Percentiles rank a stretch among this genome's conserved stretches.
Conservation (phyloP, 1,140 invertebrate genomes). For the Acyrthosiphon pisum region DNA sequence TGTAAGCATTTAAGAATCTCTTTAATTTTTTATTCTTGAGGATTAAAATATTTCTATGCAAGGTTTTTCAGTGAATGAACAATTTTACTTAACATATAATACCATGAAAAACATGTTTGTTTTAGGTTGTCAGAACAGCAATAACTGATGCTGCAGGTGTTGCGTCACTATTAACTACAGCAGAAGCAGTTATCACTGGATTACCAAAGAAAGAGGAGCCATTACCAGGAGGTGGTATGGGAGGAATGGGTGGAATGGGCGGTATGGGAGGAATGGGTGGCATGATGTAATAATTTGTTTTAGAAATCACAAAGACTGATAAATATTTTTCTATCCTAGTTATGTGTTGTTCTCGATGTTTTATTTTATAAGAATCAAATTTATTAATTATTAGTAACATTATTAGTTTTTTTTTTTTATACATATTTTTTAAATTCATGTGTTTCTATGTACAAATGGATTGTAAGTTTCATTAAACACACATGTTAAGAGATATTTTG, state of each 20-base stretch:
- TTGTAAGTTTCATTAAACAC: constrained; percentile 17
- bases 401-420: constrained; percentile 41
- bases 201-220: constrained; percentile 91
- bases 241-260: constrained; percentile 74
- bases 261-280: constrained; percentile 81
- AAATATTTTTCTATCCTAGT: constrained; percentile 56
- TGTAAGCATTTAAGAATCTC: too few relatives aligned
- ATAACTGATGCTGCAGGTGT: constrained; percentile 97
- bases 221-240: constrained; percentile 70
- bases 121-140: constrained; percentile 90
- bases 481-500: constrained; percentile 16
- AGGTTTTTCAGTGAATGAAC: background rate
- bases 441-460: constrained; percentile 44
- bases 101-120: constrained; percentile 38
- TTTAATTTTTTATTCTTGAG: too few relatives aligned
- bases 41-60: background rate
- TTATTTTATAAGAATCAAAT: constrained; percentile 55
- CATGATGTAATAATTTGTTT: constrained; percentile 63
- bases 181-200: constrained; percentile 95
- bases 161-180: constrained; percentile 95
- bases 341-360: constrained; percentile 49
- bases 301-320: constrained; percentile 50
- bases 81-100: constrained; percentile 12
- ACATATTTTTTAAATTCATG: constrained; percentile 49
- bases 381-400: constrained; percentile 53